Conservation (phyloP, 2,113 vertebrate species). For the Columba livia region DNA sequence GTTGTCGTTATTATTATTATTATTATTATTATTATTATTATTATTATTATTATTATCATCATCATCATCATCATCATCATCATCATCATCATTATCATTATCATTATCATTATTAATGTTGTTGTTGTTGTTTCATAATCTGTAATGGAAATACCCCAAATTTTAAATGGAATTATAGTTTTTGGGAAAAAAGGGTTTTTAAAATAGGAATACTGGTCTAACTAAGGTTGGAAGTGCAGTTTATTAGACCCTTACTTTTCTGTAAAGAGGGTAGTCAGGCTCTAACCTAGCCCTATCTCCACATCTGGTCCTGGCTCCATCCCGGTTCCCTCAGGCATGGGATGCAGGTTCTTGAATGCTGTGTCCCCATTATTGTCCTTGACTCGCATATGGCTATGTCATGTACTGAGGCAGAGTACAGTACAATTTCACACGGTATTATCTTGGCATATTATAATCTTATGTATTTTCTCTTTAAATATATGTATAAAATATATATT, state of each 20-base stretch:
- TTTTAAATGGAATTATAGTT: background rate
- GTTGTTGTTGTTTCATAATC: background rate
- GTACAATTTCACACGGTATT: background rate
- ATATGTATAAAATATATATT: background rate
- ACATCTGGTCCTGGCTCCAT: accelerated
- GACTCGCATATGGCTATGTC: background rate
- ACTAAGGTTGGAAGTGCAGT: accelerated
- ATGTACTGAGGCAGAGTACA: background rate
- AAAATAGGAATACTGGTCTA: background rate
- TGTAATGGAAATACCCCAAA: background rate
- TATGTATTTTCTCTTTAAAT: background rate
- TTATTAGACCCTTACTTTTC: background rate
- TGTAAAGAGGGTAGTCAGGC: background rate
- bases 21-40: no score
- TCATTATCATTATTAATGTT: no score
- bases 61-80: no score
- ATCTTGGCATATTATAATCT: accelerated
- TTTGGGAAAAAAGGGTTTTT: accelerated
- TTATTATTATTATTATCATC: no score
- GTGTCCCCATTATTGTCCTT: background rate
- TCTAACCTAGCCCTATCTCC: background rate
- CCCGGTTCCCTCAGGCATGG: background rate
- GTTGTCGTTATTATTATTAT: background rate
- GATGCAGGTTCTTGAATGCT: background rate
- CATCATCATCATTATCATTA: no score